phyloP scores from a whole-genome alignment of 1,140 invertebrate species.

The Trachelipus rathkii region DNA sequence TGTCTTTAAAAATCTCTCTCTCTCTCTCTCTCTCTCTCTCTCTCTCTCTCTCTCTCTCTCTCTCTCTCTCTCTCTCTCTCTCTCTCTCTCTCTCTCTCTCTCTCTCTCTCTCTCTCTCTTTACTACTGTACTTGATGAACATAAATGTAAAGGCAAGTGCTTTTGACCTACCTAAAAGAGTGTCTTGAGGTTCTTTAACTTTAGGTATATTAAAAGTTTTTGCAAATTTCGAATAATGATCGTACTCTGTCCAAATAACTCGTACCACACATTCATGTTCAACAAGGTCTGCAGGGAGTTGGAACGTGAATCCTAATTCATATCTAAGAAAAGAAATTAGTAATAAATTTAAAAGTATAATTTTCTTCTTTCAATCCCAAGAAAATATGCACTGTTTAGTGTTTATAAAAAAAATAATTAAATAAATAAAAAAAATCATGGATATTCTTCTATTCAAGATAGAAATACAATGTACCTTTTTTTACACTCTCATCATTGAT shows the following conservation, averaged over 20 bases:
- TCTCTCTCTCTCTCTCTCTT: background rate
- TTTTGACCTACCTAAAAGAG: constrained; percentile 15
- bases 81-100: background rate
- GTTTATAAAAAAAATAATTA: no score
- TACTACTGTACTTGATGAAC: background rate
- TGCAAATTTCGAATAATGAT: constrained; percentile 44
- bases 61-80: background rate
- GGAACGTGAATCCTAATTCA: constrained; percentile 44
- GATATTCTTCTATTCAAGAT: no score
- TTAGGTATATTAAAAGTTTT: constrained; percentile 28
- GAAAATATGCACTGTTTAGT: no score
- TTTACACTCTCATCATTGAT: no score
- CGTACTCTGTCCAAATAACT: constrained; percentile 44
- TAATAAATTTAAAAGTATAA: no score
- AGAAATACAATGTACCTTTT: no score
- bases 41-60: background rate
- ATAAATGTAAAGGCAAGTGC: background rate
- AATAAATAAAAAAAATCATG: no score
- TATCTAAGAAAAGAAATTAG: no score
- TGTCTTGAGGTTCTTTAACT: constrained; percentile 17
- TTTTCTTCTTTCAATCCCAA: no score
- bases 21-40: background rate
- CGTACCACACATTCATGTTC: constrained; percentile 43
- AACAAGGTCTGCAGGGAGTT: constrained; percentile 37
- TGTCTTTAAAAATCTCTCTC: no score